A percentile compares a stretch with the other conserved stretches of the same genome.
Conservation (phyloP, 2,113 vertebrate species). For the Syrrhaptes paradoxus region DNA sequence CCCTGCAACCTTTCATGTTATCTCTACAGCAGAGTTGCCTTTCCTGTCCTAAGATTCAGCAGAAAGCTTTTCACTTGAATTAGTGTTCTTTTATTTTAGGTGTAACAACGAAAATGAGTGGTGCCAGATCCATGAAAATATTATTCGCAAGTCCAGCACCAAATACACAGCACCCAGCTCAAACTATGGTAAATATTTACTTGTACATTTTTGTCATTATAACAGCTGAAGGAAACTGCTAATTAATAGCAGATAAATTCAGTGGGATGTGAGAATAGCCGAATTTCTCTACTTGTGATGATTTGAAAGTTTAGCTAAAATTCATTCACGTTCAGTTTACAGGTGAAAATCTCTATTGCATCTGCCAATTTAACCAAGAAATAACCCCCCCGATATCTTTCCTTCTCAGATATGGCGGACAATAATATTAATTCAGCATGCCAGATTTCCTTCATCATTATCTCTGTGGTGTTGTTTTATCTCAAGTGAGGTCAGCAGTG, state of each 20-base stretch:
- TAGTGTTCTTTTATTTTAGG: conserved; percentile 75
- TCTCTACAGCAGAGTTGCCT: not conserved
- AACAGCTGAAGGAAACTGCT: not conserved
- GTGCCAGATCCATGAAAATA: conserved; percentile 97
- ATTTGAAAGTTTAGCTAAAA: not conserved
- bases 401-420: not conserved
- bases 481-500: not conserved
- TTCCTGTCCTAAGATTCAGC: not conserved
- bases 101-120: conserved; percentile 98
- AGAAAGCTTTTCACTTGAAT: not conserved
- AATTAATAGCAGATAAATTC: not conserved
- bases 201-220: not conserved
- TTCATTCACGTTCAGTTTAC: not conserved
- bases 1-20: not conserved
- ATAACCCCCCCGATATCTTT: not conserved
- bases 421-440: not conserved
- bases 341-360: not conserved
- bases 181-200: conserved; percentile 86
- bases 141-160: conserved; percentile 97
- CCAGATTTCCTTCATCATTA: not conserved
- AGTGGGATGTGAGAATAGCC: not conserved
- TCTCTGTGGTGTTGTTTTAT: not conserved
- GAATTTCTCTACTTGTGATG: not conserved
- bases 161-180: conserved; percentile 96
- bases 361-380: not conserved